Conservation (phyloP, 2,888 invertebrate species). For the Lumbricus terrestris region DNA sequence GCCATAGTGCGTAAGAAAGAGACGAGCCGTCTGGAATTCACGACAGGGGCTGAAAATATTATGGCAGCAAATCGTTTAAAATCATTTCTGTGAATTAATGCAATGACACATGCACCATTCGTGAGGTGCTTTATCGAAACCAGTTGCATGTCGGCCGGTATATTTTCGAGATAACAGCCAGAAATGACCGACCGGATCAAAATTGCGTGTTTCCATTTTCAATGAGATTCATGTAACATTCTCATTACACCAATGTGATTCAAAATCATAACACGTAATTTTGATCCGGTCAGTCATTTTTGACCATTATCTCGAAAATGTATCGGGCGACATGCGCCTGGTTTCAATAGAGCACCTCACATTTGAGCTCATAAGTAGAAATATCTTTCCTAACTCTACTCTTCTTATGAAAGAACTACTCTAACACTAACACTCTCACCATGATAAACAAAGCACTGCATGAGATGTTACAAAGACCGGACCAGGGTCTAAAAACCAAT, state of each 20-base stretch:
- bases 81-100: background rate
- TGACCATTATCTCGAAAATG: too few relatives aligned
- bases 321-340: too few relatives aligned
- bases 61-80: background rate
- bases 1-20: conserved; percentile 94
- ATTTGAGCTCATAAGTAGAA: background rate
- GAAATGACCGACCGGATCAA: too few relatives aligned
- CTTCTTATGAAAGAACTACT: background rate
- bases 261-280: too few relatives aligned
- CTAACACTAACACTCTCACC: background rate
- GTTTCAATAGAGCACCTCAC: too few relatives aligned
- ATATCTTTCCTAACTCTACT: background rate
- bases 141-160: too few relatives aligned
- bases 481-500: background rate
- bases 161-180: too few relatives aligned
- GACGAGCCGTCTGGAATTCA: conserved; percentile 90
- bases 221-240: too few relatives aligned
- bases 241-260: too few relatives aligned
- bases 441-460: background rate
- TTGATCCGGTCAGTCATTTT: too few relatives aligned
- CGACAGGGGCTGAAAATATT: conserved; percentile 48
- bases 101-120: background rate
- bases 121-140: too few relatives aligned
- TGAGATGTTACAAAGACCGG: background rate
- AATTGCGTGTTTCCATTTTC: too few relatives aligned